phyloP scores from a whole-genome alignment of 2,113 vertebrate species.

The Hyperopisus bebe region DNA sequence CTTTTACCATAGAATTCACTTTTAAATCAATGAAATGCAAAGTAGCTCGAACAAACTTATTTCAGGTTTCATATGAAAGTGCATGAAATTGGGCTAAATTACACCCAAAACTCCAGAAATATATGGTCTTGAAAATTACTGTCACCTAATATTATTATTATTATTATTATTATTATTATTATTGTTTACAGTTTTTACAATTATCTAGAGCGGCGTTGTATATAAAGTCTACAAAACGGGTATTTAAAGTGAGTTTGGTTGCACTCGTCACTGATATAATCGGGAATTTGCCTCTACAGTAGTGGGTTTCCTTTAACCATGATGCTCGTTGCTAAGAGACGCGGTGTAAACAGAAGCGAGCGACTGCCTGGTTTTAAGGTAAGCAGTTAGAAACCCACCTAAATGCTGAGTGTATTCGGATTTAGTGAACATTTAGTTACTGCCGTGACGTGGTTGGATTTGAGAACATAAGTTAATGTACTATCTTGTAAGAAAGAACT shows the following conservation, averaged over 20 bases:
- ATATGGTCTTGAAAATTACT: neutral
- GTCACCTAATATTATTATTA: neutral
- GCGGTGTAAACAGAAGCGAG: slow-evolving; percentile 1
- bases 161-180: too few relatives aligned
- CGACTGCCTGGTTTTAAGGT: neutral
- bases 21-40: neutral
- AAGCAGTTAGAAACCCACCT: neutral
- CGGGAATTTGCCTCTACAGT: neutral
- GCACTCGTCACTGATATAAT: neutral
- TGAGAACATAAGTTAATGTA: neutral
- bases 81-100: neutral
- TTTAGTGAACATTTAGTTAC: neutral
- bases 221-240: neutral
- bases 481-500: neutral
- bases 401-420: neutral
- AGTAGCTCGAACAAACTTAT: neutral
- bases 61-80: neutral
- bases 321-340: slow-evolving; percentile 11
- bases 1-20: neutral
- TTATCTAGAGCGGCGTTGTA: neutral
- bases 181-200: neutral
- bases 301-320: neutral
- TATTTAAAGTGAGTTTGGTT: neutral
- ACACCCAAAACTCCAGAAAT: neutral
- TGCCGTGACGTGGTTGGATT: neutral